Conservation (phyloP, 2,797 vertebrate genomes). For the Coccyzus lansbergi region DNA sequence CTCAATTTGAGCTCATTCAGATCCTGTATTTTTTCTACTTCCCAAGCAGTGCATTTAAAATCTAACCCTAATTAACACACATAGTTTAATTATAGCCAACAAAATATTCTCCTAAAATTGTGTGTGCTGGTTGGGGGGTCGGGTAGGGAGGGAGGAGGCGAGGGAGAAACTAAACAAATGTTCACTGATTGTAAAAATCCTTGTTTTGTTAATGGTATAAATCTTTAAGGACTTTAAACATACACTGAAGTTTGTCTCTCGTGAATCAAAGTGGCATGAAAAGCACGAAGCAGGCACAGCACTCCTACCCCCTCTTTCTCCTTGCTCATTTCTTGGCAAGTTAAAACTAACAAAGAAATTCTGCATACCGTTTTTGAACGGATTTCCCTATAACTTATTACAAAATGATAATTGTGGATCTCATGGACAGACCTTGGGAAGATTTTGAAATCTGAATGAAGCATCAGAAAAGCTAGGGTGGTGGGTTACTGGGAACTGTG, state of each 20-base stretch:
- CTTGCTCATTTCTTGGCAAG: constrained; percentile 39
- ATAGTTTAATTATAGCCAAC: constrained; percentile 81
- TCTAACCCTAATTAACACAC: constrained; percentile 81
- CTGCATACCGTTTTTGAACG: constrained; percentile 16
- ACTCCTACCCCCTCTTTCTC: not conserved
- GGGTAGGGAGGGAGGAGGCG: constrained; percentile 56
- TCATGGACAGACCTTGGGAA: not conserved
- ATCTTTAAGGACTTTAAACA: constrained; percentile 73
- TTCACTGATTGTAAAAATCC: constrained; percentile 77
- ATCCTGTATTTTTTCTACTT: constrained; percentile 79
- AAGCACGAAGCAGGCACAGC: not conserved
- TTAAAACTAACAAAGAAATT: constrained; percentile 63
- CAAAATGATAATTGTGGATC: not conserved
- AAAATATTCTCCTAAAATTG: constrained; percentile 79
- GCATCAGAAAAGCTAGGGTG: not conserved
- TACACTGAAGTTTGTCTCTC: constrained; percentile 68
- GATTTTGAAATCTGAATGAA: constrained; percentile 16
- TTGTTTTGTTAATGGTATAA: constrained; percentile 77
- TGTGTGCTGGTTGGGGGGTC: constrained; percentile 66
- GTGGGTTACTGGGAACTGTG: not conserved
- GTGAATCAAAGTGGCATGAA: constrained; percentile 57
- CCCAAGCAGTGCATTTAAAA: constrained; percentile 80
- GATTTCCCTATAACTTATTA: constrained; percentile 39
- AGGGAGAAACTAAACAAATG: constrained; percentile 74
- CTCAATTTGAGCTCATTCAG: constrained; percentile 81